Percentiles rank a stretch among this genome's conserved stretches.
Evolutionary conservation across 1,140 invertebrate species (phyloP).

Genomic region (Pogonus chalceus): DNA sequence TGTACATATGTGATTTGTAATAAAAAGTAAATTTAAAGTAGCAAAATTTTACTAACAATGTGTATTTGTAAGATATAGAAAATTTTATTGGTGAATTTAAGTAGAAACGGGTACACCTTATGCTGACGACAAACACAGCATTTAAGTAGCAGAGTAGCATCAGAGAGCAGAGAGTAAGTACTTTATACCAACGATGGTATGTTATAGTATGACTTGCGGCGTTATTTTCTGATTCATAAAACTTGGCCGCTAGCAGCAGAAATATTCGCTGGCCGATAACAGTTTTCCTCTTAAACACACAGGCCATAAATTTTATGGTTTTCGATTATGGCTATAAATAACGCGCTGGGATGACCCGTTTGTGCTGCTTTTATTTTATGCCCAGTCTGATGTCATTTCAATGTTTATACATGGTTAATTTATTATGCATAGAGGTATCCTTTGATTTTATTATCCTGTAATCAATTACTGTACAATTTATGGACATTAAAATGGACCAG

Average conservation of each 20-base stretch:
- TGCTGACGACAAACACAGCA: too few relatives aligned
- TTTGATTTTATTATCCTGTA: conserved; percentile 6
- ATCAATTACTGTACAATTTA: neutral
- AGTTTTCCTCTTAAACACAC: conserved; percentile 3
- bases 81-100: too few relatives aligned
- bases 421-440: conserved; percentile 4
- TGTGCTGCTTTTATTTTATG: conserved; percentile 6
- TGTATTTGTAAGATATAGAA: too few relatives aligned
- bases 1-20: too few relatives aligned
- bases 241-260: neutral
- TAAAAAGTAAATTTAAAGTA: too few relatives aligned
- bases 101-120: too few relatives aligned
- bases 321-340: conserved; percentile 7
- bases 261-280: neutral
- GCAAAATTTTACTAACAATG: too few relatives aligned
- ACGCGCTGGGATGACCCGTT: neutral
- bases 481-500: neutral
- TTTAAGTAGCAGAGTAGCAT: too few relatives aligned
- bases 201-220: too few relatives aligned
- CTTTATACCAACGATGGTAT: neutral
- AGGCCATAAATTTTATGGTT: conserved; percentile 3
- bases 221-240: neutral
- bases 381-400: conserved; percentile 6
- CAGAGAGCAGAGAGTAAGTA: too few relatives aligned
- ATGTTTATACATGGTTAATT: conserved; percentile 5